Conservation (phyloP, 2,797 vertebrate species). For the Artibeus lituratus region DNA sequence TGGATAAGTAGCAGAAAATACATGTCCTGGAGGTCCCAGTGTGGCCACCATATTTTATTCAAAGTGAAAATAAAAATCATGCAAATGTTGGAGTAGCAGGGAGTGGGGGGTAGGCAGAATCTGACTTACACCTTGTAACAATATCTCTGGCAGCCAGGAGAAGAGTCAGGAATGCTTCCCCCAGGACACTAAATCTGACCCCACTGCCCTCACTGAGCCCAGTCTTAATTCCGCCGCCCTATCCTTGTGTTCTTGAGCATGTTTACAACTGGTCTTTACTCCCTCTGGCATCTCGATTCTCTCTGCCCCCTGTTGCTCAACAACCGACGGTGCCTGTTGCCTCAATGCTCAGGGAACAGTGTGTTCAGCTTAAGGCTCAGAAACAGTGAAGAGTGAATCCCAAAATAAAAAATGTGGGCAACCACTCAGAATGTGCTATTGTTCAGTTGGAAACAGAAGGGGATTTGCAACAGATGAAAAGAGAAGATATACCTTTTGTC, state of each 20-base stretch:
- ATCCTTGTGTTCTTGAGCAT: too few species aligned
- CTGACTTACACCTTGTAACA: background rate
- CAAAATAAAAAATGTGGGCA: background rate
- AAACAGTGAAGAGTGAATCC: background rate
- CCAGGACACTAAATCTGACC: background rate
- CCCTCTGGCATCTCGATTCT: background rate
- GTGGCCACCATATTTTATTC: background rate
- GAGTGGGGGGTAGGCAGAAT: background rate
- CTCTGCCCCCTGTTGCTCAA: background rate
- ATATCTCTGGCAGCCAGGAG: too few species aligned
- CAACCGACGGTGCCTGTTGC: background rate
- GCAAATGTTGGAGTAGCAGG: background rate
- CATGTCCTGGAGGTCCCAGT: background rate
- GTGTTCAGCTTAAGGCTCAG: background rate
- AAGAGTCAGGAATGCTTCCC: rapidly evolving
- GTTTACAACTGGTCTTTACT: background rate
- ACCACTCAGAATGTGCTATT: background rate
- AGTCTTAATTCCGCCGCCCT: background rate
- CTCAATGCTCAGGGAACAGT: background rate
- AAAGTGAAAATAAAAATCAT: background rate
- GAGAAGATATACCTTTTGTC: background rate
- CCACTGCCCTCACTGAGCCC: too few species aligned
- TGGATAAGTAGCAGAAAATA: background rate
- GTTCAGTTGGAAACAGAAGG: background rate
- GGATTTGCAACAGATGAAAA: background rate